Evolutionary conservation across 2,797 vertebrate genomes (phyloP).

Genomic region (Girardinus metallicus): DNA sequence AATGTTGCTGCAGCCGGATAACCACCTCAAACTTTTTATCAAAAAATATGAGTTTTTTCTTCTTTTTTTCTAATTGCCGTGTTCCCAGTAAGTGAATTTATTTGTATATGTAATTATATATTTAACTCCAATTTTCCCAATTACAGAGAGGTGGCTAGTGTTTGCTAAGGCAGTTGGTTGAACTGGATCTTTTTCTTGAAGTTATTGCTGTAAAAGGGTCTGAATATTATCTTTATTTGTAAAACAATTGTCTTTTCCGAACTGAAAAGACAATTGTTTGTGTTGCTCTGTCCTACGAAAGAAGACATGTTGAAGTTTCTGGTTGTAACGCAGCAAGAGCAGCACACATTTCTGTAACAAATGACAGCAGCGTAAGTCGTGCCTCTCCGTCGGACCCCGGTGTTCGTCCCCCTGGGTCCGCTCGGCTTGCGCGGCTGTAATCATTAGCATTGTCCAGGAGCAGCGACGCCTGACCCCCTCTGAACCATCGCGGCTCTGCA

Average conservation of each 20-base stretch:
- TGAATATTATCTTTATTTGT: neutral
- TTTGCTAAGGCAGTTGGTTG: neutral
- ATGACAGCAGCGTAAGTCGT: constrained; percentile 12
- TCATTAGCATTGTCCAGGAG: constrained; percentile 71
- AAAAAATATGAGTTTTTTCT: too few species aligned
- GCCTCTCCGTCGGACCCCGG: constrained; percentile 47
- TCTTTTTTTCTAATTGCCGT: too few species aligned
- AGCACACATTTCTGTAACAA: neutral
- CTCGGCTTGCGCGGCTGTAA: constrained; percentile 54
- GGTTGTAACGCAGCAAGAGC: neutral
- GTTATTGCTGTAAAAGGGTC: neutral
- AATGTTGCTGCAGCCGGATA: too few species aligned
- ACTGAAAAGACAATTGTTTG: too few species aligned
- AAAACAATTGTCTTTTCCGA: neutral
- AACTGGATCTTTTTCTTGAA: neutral
- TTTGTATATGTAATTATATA: too few species aligned
- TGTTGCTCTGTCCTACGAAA: neutral
- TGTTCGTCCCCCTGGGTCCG: constrained; percentile 39
- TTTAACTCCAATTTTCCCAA: too few species aligned
- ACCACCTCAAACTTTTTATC: too few species aligned
- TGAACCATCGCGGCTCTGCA: constrained; percentile 60
- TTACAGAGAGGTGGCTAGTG: too few species aligned
- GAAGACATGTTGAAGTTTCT: neutral
- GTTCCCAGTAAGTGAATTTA: too few species aligned
- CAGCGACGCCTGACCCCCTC: constrained; percentile 68